Evolutionary conservation across 1,140 invertebrate genomes (phyloP), one percentile per base, ranked within the genome.

Genomic region (Sitophilus oryzae): DNA sequence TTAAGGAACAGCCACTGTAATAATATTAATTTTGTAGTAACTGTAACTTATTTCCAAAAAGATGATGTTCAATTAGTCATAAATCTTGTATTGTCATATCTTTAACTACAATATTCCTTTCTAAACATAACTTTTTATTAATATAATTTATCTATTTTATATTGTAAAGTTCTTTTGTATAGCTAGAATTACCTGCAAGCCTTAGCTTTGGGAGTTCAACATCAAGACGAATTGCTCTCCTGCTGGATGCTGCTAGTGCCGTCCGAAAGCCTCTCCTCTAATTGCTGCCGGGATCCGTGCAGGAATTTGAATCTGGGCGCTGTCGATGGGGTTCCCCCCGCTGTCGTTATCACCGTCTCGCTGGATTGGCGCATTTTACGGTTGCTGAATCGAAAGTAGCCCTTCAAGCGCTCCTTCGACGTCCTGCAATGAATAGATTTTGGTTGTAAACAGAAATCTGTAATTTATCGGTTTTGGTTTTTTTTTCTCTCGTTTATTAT

Each of bases 381-480:
- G 59, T 68, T 71, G 20, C 75, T 77, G 56, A 82, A 76, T 1
- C 79, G 75, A 56, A 83, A 81, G 62, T 83, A 83, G 25, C 80
- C 79, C n/a, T 75, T 72, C 0, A 84, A 66, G 22, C 80, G 71
- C 62, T 83, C 80, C 60, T 82, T 82, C 14, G 80, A 76, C 2
- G 74, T 68, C 46, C 79, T 80, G 68, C 8, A 67, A 68, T n/a
- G 37, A n/a, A n/a, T n/a, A n/a, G n/a, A n/a, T n/a, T n/a, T n/a
- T n/a, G n/a, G n/a, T n/a, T n/a, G n/a, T n/a, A n/a, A n/a, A n/a
- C n/a, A n/a, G n/a, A n/a, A n/a, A n/a, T n/a, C n/a, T n/a, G n/a
- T n/a, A n/a, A n/a, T n/a, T n/a, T n/a, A n/a, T n/a, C n/a, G n/a
- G n/a, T n/a, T n/a, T n/a, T n/a, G n/a, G n/a, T n/a, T n/a, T n/a